phyloP scores from a whole-genome alignment of 2,797 vertebrate species.

The Delichon dasypus region DNA sequence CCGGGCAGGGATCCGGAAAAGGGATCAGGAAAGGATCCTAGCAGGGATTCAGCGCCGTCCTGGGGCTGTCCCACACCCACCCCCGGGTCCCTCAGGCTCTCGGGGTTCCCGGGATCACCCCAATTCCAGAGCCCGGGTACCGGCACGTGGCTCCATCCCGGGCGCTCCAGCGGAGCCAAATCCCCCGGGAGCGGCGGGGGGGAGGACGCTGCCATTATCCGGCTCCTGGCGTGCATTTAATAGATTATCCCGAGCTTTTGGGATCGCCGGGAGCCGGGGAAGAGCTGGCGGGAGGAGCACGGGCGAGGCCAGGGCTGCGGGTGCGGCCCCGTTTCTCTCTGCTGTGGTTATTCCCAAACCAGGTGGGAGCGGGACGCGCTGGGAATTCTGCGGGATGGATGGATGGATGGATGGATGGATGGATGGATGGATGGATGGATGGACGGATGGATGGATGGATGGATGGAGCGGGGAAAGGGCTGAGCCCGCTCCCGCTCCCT shows the following conservation, averaged over 20 bases:
- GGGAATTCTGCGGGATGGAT: not conserved
- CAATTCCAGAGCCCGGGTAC: not conserved
- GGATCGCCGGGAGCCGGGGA: not conserved
- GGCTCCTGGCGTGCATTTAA: constrained; percentile 28
- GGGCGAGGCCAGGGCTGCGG: not conserved
- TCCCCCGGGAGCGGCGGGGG: not conserved
- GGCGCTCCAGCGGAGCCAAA: not conserved
- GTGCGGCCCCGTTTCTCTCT: not conserved
- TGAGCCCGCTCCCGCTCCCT: not conserved
- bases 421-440: not conserved
- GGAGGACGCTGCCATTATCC: constrained; percentile 21
- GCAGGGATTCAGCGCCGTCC: not conserved
- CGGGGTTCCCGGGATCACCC: not conserved
- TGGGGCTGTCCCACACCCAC: not conserved
- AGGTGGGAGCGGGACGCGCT: not conserved
- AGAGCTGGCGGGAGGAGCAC: not conserved
- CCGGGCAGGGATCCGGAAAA: not conserved
- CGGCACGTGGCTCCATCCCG: not conserved
- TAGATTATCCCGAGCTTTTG: constrained; percentile 65
- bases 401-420: too few relatives aligned
- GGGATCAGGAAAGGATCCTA: too few relatives aligned
- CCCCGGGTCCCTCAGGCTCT: too few relatives aligned
- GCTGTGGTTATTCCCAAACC: not conserved
- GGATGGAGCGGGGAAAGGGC: not conserved
- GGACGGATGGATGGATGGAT: too few relatives aligned